Evolutionary conservation across 1,140 invertebrate species (phyloP).

Genomic region (Gryon sp.): DNA sequence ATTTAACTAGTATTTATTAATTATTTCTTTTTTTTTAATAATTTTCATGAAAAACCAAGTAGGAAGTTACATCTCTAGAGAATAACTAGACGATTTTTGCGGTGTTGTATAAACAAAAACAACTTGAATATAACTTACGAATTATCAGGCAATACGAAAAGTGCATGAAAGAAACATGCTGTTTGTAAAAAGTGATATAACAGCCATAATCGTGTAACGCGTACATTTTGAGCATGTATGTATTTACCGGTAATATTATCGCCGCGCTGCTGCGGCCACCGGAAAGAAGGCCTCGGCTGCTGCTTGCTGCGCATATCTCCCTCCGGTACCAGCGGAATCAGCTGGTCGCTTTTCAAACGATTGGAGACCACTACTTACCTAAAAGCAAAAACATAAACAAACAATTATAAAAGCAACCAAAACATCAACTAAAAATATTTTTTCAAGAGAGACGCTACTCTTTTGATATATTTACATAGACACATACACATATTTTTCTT

Average conservation of each 20-base stretch:
- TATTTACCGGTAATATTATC: constrained; percentile 80
- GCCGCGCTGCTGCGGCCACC: constrained; percentile 79
- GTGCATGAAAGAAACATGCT: constrained; percentile 15
- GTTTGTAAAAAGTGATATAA: constrained; percentile 17
- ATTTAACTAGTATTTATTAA: background rate
- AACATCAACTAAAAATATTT: too few relatives aligned
- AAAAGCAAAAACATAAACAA: too few relatives aligned
- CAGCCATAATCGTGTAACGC: constrained; percentile 54
- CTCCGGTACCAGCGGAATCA: constrained; percentile 72
- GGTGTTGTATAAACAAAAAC: too few relatives aligned
- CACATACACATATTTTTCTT: too few relatives aligned
- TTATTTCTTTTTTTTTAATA: too few relatives aligned
- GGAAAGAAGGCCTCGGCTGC: constrained; percentile 79
- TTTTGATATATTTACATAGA: too few relatives aligned
- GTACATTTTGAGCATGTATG: constrained; percentile 60
- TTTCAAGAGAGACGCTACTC: too few relatives aligned
- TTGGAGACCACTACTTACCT: constrained; percentile 80
- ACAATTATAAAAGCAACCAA: too few relatives aligned
- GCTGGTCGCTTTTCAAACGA: constrained; percentile 74
- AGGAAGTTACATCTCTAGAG: background rate
- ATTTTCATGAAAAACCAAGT: background rate
- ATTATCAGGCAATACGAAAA: background rate
- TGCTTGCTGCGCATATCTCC: constrained; percentile 80
- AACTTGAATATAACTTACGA: too few relatives aligned
- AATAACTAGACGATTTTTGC: too few relatives aligned